Percentiles rank a stretch among this genome's conserved stretches.
phyloP scores from a whole-genome alignment of 2,113 vertebrate genomes.

The Ciconia maguari region DNA sequence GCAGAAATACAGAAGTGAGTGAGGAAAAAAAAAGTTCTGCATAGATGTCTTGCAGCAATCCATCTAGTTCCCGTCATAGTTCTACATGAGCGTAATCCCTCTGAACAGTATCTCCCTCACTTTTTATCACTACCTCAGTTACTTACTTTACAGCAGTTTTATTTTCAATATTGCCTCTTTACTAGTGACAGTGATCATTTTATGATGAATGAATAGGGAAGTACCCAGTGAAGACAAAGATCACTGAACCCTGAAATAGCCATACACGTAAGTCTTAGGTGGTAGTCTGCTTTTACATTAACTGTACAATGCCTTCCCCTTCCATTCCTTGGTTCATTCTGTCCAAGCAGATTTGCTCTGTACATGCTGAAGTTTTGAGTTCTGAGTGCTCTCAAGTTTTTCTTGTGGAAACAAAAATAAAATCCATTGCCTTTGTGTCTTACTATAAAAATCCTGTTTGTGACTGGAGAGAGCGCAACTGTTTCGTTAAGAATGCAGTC shows the following conservation, averaged over 20 bases:
- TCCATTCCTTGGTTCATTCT: neutral
- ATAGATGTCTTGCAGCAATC: neutral
- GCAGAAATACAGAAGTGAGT: neutral
- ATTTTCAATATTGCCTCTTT: neutral
- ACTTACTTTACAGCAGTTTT: neutral
- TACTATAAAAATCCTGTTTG: neutral
- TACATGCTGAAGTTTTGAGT: neutral
- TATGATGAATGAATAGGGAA: neutral
- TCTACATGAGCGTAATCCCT: neutral
- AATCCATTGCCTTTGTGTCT: neutral
- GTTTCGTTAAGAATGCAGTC: neutral
- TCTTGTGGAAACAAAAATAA: neutral
- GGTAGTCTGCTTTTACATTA: neutral
- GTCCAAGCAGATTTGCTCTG: neutral
- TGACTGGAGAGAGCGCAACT: neutral
- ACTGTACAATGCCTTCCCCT: neutral
- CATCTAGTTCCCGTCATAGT: neutral
- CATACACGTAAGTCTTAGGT: rapidly evolving
- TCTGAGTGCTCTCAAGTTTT: neutral
- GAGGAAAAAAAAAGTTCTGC: neutral
- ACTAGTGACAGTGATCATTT: neutral
- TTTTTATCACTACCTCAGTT: neutral
- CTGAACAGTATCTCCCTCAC: neutral
- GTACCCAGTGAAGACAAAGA: neutral
- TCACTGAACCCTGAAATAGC: neutral